phyloP scores from a whole-genome alignment of 2,888 invertebrate species.

The Drosophila rubida region DNA sequence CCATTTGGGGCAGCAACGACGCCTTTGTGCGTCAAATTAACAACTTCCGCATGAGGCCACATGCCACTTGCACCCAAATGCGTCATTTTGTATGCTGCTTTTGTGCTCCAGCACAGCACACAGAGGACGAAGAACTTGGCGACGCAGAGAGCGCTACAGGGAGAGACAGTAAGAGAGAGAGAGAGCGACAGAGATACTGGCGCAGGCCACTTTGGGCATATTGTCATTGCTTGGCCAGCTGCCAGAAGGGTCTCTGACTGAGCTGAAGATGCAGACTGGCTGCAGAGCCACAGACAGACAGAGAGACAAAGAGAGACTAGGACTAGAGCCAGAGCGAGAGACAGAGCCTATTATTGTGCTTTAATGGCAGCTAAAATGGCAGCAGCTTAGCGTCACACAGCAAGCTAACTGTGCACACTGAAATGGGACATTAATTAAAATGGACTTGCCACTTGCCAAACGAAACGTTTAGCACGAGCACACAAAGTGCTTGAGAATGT shows the following conservation, averaged over 20 bases:
- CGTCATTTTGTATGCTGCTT: slow-evolving; percentile 75
- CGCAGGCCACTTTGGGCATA: slow-evolving; percentile 70
- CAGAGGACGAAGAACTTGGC: slow-evolving; percentile 15
- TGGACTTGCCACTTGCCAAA: slow-evolving; percentile 35
- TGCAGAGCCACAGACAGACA: neutral
- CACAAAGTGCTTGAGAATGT: slow-evolving; percentile 10
- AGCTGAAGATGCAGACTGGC: slow-evolving; percentile 37
- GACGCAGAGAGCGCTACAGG: neutral
- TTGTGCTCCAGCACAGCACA: slow-evolving; percentile 38
- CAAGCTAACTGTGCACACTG: slow-evolving; percentile 22
- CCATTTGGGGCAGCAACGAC: slow-evolving; percentile 44
- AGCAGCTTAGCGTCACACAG: slow-evolving; percentile 47
- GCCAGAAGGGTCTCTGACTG: slow-evolving; percentile 50
- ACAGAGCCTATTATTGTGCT: slow-evolving; percentile 67
- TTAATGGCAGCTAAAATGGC: slow-evolving; percentile 75
- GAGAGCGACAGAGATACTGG: slow-evolving; percentile 10
- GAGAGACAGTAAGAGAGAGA: too few relatives aligned
- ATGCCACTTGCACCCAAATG: slow-evolving; percentile 80
- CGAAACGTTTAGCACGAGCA: slow-evolving; percentile 25
- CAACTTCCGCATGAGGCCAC: slow-evolving; percentile 81
- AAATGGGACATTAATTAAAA: slow-evolving; percentile 60
- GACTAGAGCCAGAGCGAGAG: neutral
- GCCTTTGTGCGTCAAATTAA: slow-evolving; percentile 79
- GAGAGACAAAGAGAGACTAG: neutral
- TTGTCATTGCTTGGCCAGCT: slow-evolving; percentile 74